phyloP scores from a whole-genome alignment of 1,140 invertebrate species.

The Fopius arisanus region DNA sequence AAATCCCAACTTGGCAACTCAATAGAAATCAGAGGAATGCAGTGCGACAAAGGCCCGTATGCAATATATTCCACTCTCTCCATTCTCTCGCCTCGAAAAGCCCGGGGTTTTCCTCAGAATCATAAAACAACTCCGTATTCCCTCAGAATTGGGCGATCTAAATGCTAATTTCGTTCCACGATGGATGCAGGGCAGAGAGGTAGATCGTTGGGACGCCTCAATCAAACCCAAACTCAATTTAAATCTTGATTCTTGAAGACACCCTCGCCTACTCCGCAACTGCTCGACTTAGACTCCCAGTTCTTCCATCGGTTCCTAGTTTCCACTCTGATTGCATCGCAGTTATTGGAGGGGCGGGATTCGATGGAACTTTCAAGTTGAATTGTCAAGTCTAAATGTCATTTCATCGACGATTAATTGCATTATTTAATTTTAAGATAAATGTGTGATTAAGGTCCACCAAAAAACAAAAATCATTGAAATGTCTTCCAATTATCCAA shows the following conservation, averaged over 20 bases:
- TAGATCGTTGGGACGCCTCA: constrained; percentile 29
- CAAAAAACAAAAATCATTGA: no score
- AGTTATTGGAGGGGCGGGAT: background rate
- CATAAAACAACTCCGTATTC: constrained; percentile 40
- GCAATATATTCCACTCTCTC: background rate
- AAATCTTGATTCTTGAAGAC: constrained; percentile 39
- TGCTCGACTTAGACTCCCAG: background rate
- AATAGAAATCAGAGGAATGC: background rate
- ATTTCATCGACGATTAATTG: background rate
- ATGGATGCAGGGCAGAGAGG: background rate
- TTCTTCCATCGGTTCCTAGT: background rate
- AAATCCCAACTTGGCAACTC: background rate
- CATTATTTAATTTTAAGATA: no score
- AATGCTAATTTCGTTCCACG: constrained; percentile 37
- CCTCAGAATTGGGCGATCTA: constrained; percentile 40
- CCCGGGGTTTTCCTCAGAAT: constrained; percentile 14
- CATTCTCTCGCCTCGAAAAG: background rate
- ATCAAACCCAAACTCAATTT: constrained; percentile 42
- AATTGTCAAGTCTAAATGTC: background rate
- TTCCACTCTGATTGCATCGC: background rate
- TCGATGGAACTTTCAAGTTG: background rate
- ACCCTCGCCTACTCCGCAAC: background rate
- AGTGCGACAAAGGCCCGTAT: background rate
- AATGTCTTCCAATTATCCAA: no score
- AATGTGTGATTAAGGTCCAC: no score